Evolutionary conservation across 1,140 invertebrate genomes (phyloP), one percentile per base, ranked within the genome.

Genomic region (Neelides sp.): DNA sequence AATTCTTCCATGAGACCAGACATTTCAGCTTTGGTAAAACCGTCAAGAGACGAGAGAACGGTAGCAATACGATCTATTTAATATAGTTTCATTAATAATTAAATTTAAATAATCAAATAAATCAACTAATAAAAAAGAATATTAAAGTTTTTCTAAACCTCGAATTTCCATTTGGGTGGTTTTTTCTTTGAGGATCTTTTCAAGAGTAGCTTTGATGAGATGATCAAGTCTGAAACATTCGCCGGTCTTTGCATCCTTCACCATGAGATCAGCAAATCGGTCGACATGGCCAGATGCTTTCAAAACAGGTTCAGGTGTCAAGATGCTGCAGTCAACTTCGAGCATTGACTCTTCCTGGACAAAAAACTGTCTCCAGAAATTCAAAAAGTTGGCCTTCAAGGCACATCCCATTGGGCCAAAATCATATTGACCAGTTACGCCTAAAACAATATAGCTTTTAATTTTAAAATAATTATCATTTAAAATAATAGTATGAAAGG

Each of bases 381-480:
- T 80, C 8, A 99, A 71, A 58, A 99, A 78, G 69, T 99, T 99
- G 8, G 85, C 78, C 71, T 98, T 98, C 10, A 98, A 78, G 0
- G 93, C 90, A 76, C 94, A 98, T 3, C 96, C 96, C 91, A 98
- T 97, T 4, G 96, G 96, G 0, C 95, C 95, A 71, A 94, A 98
- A 71, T 99, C 96, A 73, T 90, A 98, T 58, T 93, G 83, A 1
- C 86, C 79, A 66, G 76, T 71, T 26, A 79, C 71, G 66, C 74
- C 74, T 76, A 53, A 15, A 63, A 54, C 55, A 30, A 45, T 24
- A n/a, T 22, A 23, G 20, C 5, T 19, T 3, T 8, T 32, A 34
- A 34, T 34, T 34, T 34, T 34, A 34, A 15, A 39, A 54, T 37
- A 55, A 7, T 32, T n/a, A 7, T 32, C 28, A 32, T 32, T 32